A percentile compares a stretch with the other conserved stretches of the same genome.
Conservation (phyloP, 2,797 vertebrate species). For the Chlorospingus semifuscus region DNA sequence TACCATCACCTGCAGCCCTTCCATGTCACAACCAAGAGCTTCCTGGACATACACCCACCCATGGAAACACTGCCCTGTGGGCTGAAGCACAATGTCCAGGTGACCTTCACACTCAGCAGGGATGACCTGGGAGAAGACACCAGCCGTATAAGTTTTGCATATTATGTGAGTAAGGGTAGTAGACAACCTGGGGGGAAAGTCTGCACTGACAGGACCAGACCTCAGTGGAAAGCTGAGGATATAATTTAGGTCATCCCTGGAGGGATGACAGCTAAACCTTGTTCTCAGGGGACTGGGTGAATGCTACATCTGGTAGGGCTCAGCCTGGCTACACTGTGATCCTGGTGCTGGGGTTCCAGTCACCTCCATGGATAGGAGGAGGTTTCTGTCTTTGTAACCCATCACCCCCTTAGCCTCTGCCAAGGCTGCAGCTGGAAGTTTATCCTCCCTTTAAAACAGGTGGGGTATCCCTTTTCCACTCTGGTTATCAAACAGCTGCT, state of each 20-base stretch:
- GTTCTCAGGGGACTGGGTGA: not conserved
- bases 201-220: not conserved
- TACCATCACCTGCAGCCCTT: slow-evolving; percentile 58
- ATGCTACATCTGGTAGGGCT: not conserved
- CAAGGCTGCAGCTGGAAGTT: not conserved
- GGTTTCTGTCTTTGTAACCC: not conserved
- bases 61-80: slow-evolving; percentile 34
- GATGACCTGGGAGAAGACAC: slow-evolving; percentile 46
- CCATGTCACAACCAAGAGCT: slow-evolving; percentile 57
- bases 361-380: not conserved
- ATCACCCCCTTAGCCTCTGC: not conserved
- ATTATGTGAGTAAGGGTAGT: slow-evolving; percentile 57
- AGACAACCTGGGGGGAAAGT: not conserved
- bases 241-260: not conserved
- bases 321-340: not conserved
- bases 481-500: not conserved
- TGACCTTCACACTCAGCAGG: slow-evolving; percentile 48
- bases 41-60: slow-evolving; percentile 39
- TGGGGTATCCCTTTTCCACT: not conserved
- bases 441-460: not conserved
- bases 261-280: not conserved
- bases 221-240: not conserved
- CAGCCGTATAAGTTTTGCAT: slow-evolving; percentile 47
- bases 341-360: not conserved
- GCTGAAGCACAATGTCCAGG: slow-evolving; percentile 36